Percentiles rank a stretch among this genome's conserved stretches.
These are phyloP conservation scores for Pangasianodon gigas DNA, from an alignment of 2,113 vertebrate species.

Conservation along the genomic window DNA sequence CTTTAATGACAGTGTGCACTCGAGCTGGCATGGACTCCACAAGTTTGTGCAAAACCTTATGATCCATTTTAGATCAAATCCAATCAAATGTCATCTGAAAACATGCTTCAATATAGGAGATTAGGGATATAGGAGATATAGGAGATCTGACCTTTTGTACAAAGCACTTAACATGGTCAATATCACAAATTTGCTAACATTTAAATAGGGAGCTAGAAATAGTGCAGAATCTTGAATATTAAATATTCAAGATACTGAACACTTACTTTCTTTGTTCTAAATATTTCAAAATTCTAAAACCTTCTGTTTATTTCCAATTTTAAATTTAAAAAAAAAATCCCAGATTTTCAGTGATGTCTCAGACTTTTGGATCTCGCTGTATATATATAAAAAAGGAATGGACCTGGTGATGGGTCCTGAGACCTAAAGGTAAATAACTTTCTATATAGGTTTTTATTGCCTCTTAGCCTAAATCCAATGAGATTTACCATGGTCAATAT, in stretches of 20 bases:
- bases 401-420: background rate
- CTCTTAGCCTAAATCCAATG: background rate
- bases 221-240: background rate
- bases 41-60: background rate
- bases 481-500: background rate
- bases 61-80: background rate
- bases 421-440: background rate
- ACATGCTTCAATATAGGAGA: background rate
- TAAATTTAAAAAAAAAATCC: background rate
- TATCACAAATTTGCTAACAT: background rate
- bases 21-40: background rate
- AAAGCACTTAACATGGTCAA: background rate
- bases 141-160: background rate
- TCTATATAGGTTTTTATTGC: background rate
- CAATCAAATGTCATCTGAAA: background rate
- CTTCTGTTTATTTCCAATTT: background rate
- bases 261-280: background rate
- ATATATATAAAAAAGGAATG: background rate
- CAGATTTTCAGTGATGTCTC: background rate
- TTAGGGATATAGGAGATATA: no score
- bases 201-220: background rate
- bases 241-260: background rate
- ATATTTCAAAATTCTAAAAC: background rate
- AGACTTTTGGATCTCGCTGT: background rate
- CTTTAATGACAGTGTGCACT: background rate